Evolutionary conservation across 2,888 invertebrate genomes (phyloP), one percentile per base, ranked within the genome.

Genomic region (Penaeus monodon): DNA sequence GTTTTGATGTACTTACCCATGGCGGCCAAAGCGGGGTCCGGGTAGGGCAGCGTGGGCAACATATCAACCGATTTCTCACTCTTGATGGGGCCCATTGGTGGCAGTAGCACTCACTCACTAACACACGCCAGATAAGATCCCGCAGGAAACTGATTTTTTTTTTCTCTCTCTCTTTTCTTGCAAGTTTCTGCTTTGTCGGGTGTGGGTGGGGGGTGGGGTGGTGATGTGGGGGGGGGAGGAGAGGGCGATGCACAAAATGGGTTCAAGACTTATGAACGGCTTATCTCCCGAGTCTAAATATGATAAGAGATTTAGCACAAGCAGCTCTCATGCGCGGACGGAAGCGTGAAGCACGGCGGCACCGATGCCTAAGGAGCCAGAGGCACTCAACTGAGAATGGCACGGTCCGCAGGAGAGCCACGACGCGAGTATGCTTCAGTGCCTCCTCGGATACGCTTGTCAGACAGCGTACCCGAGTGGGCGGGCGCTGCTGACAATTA

Each of bases 21-120:
- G 44, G 88, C 88, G n/a, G 88, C 81, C 29, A 88, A 70, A 24
- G 84, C 84, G 27, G 88, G 88, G 77, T 88, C 88, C 6, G 88
- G 84, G 76, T 88, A 88, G n/a, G 88, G 88, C 68, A 88, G 81
- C 49, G 84, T 79, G 44, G 84, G 84, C 79, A 88, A 66, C 81
- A 88, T 77, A 65, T 88, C 88, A 68, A 88, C 24, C 0, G 88
- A 68, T 49, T 88, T 88, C 33, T 88, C 88, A 68, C 81, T 88
- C 77, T 88, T 88, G 81, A 88, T 88, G 65, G 88, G 88, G 57
- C 88, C 88, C 88, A 88, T 88, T 10, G 80, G 57, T 63, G 65
- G 49, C 24, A 1, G 44, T 33, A 20, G 68, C 73, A 73, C 29
- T n/a, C 57, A 76, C 76, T 57, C 57, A 57, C 57, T 57, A 44